Evolutionary conservation across 1,140 invertebrate species (phyloP), one percentile per base, ranked within the genome.

Genomic region (Proctacanthus coquilletti): DNA sequence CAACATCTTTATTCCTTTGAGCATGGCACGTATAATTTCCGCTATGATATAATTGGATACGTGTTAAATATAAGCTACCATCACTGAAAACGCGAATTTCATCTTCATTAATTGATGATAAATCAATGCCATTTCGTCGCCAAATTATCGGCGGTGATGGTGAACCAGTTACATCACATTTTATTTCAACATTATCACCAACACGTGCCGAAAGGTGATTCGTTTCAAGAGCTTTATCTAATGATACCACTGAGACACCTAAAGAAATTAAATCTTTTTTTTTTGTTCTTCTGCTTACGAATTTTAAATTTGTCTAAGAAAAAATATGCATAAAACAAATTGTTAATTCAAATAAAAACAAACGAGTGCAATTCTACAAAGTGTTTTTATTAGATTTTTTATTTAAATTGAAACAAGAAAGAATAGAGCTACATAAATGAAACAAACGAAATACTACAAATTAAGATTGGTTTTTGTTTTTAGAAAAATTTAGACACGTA

Each of bases 11-110:
- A 52, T 83, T 80, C 19, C 76, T 66, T 43, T 77, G 68, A 17
- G 81, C 80, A 49, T 82, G 74, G 53, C 82, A 86, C 1, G 78
- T 79, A 58, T 82, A 84, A 65, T 86, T 86, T 9, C 82, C 82
- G 18, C 77, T 75, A 51, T 84, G 78, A 15, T 81, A 69, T 20
- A 85, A 63, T 45, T 81, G 77, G 29, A 84, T 72, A 34, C 74
- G 69, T 20, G 75, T 80, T 35, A 85, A 63, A 56, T 83, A 86
- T 8, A 86, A 62, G 15, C 77, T 78, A 1, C 80, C 81, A 46
- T 81, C 78, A 23, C 67, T 71, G 55, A 79, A 80, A 6, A 80
- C 75, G 30, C 75, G 63, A 34, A 78, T 61, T 43, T 74, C 73
- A 44, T 77, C 72, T 42, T 77, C 74, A 34, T 69, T 69, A 2